Evolutionary conservation across 2,113 vertebrate species (phyloP).

Genomic region (Atractosteus spatula): DNA sequence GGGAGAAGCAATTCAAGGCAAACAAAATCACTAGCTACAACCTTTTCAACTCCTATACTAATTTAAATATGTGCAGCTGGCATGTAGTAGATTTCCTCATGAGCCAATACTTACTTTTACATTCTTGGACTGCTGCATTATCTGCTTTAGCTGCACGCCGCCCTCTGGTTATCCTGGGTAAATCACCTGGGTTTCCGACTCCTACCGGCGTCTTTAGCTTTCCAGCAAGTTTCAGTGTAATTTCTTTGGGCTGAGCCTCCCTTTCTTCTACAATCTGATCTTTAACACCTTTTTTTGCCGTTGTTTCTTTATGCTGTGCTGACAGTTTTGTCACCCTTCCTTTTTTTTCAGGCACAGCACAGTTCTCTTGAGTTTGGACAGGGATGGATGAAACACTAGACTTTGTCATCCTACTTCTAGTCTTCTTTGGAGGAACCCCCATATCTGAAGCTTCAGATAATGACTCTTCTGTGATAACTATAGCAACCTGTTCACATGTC

Average conservation of each 20-base stretch:
- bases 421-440: conserved; percentile 19
- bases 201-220: conserved; percentile 18
- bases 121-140: background rate
- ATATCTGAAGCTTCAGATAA: background rate
- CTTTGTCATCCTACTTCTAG: conserved; percentile 9
- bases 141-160: background rate
- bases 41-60: no score
- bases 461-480: background rate
- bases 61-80: no score
- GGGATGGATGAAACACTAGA: no score
- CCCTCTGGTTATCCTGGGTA: background rate
- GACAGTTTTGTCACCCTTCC: no score
- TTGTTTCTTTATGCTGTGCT: background rate
- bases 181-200: conserved; percentile 1
- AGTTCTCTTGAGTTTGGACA: no score
- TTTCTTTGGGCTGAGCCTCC: background rate
- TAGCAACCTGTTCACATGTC: background rate
- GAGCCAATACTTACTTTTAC: no score
- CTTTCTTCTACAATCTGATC: conserved; percentile 1
- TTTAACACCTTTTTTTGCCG: background rate
- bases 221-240: conserved; percentile 9
- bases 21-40: no score
- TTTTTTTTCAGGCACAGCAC: no score
- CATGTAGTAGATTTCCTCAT: no score
- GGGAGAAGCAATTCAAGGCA: no score